Base-by-base conservation (phyloP, 1,140 invertebrate genomes). In the Ylistrum balloti region DNA sequence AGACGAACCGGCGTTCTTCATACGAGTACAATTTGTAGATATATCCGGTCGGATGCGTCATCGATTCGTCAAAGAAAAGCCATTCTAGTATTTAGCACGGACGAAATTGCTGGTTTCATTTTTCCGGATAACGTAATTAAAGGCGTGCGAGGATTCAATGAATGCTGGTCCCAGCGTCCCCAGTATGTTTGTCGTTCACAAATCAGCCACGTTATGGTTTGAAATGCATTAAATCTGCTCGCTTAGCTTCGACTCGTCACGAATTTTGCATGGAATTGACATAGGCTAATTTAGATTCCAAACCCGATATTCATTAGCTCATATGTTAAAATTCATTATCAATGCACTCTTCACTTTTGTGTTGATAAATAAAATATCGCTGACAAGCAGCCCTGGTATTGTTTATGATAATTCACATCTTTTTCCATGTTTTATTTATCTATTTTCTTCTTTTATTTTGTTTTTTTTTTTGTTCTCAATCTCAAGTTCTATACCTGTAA, bases 61-160 rank as follows among this genome's bases (percentile, higher is more conserved):
- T 74, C 28, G 56, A 74, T 74, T 74, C 56, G 56, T 74, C 56
- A 74, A 74, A 74, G 56, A n/a, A 74, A 28, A 28, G 56, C 56
- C 56, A 3, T n/a, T 74, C 56, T 74, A 74, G 28, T 74, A 74
- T 74, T 74, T 74, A 74, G 56, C 56, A n/a, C 56, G 56, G 56
- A 74, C 56, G 56, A 74, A 74, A 74, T 74, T 74, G 56, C 56
- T 74, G 56, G 56, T 74, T n/a, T 74, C 56, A 74, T 74, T 74
- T 74, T 74, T 74, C 56, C 56, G 56, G 56, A 74, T 74, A 74
- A 74, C 56, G 56, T 74, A 74, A 74, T 74, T 74, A 74, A 74
- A 74, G 56, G 56, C 56, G 56, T 74, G n/a, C 56, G 56, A 28
- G 56, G 56, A 74, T 74, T 28, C 56, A 74, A 74, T 74, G 56